phyloP scores from a whole-genome alignment of 2,888 invertebrate species.

The Lasioglossum pauxillum region DNA sequence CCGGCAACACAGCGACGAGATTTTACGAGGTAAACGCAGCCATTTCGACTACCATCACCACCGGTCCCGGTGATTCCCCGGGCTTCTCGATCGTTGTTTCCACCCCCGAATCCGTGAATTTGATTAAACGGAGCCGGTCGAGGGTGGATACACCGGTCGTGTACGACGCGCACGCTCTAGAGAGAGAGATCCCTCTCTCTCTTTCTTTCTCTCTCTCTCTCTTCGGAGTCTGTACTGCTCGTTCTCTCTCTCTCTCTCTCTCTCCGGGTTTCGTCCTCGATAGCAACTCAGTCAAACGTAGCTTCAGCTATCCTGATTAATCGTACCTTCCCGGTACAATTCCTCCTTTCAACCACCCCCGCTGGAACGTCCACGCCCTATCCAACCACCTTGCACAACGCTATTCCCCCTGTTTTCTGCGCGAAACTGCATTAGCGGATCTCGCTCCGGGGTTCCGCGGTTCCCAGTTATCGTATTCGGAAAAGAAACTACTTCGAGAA shows the following conservation, averaged over 20 bases:
- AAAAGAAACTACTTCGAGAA: conserved; percentile 45
- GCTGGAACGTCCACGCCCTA: not conserved
- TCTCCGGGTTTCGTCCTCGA: not conserved
- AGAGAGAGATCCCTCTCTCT: not conserved
- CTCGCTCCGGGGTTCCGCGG: conserved; percentile 2
- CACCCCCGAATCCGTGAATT: conserved; percentile 38
- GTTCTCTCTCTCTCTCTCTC: not conserved
- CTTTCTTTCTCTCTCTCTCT: too few relatives aligned
- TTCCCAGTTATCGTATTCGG: conserved; percentile 17
- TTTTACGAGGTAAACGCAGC: conserved; percentile 55
- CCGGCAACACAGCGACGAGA: conserved; percentile 27
- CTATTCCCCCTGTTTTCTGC: not conserved
- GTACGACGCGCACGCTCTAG: conserved; percentile 3
- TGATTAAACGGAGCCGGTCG: conserved; percentile 48
- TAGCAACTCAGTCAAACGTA: conserved; percentile 20
- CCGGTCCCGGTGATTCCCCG: conserved; percentile 20
- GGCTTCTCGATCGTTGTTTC: conserved; percentile 28
- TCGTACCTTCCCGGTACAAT: conserved; percentile 21
- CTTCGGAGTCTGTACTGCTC: not conserved
- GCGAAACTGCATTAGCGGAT: conserved; percentile 8
- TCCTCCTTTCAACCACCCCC: not conserved
- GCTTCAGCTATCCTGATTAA: conserved; percentile 45
- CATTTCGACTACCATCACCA: conserved; percentile 23
- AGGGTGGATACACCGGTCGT: conserved; percentile 11
- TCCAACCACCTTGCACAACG: not conserved